A percentile compares a stretch with the other conserved stretches of the same genome.
phyloP scores from a whole-genome alignment of 1,140 invertebrate species.

The Bombus picipes region DNA sequence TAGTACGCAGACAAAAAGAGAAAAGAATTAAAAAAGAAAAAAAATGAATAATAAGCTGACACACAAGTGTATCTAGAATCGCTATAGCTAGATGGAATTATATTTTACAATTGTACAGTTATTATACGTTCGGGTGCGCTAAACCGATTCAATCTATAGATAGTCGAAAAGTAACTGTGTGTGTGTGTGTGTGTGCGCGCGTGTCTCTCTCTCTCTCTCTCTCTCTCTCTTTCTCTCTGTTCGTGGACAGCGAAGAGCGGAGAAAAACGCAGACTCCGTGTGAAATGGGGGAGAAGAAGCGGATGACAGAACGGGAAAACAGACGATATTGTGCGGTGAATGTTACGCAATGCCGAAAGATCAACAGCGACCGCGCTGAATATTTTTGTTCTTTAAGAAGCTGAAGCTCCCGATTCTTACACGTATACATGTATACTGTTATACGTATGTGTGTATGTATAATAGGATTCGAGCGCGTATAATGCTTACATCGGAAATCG shows the following conservation, averaged over 20 bases:
- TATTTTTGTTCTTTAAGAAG: slow-evolving; percentile 60
- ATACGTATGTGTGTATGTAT: slow-evolving; percentile 27
- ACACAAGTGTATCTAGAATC: slow-evolving; percentile 69
- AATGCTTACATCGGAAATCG: neutral
- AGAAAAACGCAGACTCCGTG: neutral
- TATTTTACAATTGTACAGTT: slow-evolving; percentile 80
- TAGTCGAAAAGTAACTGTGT: slow-evolving; percentile 46
- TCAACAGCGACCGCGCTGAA: slow-evolving; percentile 26
- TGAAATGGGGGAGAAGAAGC: neutral
- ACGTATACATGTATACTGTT: slow-evolving; percentile 6
- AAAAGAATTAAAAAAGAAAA: slow-evolving; percentile 46
- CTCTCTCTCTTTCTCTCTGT: slow-evolving; percentile 10
- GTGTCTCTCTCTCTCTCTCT: too few species aligned
- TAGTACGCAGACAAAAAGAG: slow-evolving; percentile 22
- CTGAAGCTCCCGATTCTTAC: slow-evolving; percentile 36
- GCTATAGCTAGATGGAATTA: slow-evolving; percentile 78
- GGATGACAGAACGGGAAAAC: neutral
- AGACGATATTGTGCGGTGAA: neutral
- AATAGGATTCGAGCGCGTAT: slow-evolving; percentile 24
- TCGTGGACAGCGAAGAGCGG: slow-evolving; percentile 21
- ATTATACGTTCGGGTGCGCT: slow-evolving; percentile 66
- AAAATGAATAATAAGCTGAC: slow-evolving; percentile 51
- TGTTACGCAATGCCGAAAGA: slow-evolving; percentile 15
- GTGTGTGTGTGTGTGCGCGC: too few species aligned
- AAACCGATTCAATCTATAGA: slow-evolving; percentile 63